phyloP scores from a whole-genome alignment of 2,888 invertebrate species.

The Cosmopolites sordidus region DNA sequence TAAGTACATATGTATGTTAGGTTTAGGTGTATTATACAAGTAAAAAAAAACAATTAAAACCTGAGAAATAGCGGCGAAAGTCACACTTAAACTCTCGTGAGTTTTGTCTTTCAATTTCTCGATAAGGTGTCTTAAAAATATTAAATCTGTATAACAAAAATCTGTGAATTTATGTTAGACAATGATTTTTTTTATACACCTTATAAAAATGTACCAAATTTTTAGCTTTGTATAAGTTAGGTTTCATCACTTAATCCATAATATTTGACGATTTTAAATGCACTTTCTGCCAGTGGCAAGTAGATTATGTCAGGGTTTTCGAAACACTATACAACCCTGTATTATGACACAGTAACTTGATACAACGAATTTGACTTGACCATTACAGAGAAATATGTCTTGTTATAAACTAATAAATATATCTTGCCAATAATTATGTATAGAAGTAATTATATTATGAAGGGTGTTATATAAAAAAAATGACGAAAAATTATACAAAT shows the following conservation, averaged over 20 bases:
- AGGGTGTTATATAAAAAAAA: neutral
- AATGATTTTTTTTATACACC: neutral
- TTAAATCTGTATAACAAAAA: neutral
- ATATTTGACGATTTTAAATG: slow-evolving; percentile 5
- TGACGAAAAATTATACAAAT: no score
- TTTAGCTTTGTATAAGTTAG: slow-evolving; percentile 13
- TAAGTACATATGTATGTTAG: slow-evolving; percentile 17
- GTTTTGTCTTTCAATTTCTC: neutral
- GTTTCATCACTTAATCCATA: neutral
- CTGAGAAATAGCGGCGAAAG: neutral
- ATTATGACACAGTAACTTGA: neutral
- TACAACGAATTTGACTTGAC: slow-evolving; percentile 1
- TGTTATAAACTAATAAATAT: neutral
- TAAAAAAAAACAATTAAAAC: no score
- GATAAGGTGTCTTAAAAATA: neutral
- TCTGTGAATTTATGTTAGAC: neutral
- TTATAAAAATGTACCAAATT: slow-evolving; percentile 7
- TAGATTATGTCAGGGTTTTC: neutral
- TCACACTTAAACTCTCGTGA: neutral
- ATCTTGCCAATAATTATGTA: neutral
- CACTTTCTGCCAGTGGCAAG: neutral
- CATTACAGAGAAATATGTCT: neutral
- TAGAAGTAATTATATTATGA: neutral
- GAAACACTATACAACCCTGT: neutral
- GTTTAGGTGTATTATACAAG: slow-evolving; percentile 14